Percentiles rank a stretch among this genome's conserved stretches.
Conservation (phyloP, 2,113 vertebrate species). For the Centrocercus urophasianus region DNA sequence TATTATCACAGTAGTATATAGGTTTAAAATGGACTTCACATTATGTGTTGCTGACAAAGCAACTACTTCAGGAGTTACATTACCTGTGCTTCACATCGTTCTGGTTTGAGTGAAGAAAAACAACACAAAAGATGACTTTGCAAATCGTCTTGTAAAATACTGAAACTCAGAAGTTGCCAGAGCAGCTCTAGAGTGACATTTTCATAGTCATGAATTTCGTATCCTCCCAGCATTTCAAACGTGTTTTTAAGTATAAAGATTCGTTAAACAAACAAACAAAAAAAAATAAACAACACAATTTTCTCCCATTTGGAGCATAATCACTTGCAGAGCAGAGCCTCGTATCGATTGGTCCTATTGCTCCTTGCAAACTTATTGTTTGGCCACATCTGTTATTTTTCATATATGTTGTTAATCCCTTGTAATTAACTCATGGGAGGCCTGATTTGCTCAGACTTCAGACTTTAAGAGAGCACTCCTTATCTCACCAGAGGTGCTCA, state of each 20-base stretch:
- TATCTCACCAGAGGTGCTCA: neutral
- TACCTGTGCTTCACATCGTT: conserved; percentile 14
- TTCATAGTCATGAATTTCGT: neutral
- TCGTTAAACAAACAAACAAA: neutral
- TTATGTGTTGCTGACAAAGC: neutral
- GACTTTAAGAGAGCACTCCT: neutral
- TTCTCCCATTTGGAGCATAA: conserved; percentile 15
- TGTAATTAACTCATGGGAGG: neutral
- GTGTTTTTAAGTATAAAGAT: neutral
- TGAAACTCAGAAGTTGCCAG: neutral
- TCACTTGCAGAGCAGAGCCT: neutral
- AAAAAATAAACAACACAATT: neutral
- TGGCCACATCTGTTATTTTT: conserved; percentile 48
- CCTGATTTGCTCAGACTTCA: neutral
- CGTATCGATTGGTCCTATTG: neutral
- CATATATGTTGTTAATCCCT: neutral
- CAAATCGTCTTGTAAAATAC: neutral
- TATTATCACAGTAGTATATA: neutral
- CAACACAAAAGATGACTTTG: neutral
- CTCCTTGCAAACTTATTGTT: conserved; percentile 32
- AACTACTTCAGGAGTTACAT: neutral
- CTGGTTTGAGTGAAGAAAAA: neutral
- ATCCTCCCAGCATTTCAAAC: neutral
- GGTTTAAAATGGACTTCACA: neutral
- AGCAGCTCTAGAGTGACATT: neutral